Conservation (phyloP, 2,797 vertebrate genomes). For the Lithobates sylvaticus region DNA sequence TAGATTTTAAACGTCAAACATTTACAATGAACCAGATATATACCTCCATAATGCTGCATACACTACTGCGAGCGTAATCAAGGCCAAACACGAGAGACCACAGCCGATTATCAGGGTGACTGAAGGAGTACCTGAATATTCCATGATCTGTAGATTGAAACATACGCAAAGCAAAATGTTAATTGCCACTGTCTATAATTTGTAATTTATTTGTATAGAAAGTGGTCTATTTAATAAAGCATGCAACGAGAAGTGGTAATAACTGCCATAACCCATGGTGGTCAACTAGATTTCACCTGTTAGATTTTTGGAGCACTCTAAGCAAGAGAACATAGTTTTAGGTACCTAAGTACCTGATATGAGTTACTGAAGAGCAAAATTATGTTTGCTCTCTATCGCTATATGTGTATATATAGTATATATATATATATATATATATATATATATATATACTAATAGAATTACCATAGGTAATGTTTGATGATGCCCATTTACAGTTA, state of each 20-base stretch:
- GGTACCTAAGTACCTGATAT: too few relatives aligned
- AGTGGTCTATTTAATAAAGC: neutral
- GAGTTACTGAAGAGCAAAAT: too few relatives aligned
- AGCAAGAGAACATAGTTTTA: too few relatives aligned
- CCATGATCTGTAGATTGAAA: constrained; percentile 90
- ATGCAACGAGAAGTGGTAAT: neutral
- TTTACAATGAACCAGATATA: constrained; percentile 62
- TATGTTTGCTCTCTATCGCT: too few relatives aligned
- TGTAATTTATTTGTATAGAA: neutral
- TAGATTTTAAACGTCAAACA: neutral
- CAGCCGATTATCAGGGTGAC: constrained; percentile 98
- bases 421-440: too few relatives aligned
- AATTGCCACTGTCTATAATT: neutral
- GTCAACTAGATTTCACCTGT: neutral
- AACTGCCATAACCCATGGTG: neutral
- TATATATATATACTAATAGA: too few relatives aligned
- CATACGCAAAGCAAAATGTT: constrained; percentile 42
- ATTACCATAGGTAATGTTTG: too few relatives aligned
- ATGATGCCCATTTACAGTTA: too few relatives aligned
- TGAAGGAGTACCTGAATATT: constrained; percentile 96
- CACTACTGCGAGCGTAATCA: constrained; percentile 95
- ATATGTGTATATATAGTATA: too few relatives aligned
- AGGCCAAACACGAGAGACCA: constrained; percentile 96
- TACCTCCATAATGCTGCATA: constrained; percentile 98
- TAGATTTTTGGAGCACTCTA: too few relatives aligned